Conservation (phyloP, 23 tunicate genomes). For the Trididemnum nubilum region DNA sequence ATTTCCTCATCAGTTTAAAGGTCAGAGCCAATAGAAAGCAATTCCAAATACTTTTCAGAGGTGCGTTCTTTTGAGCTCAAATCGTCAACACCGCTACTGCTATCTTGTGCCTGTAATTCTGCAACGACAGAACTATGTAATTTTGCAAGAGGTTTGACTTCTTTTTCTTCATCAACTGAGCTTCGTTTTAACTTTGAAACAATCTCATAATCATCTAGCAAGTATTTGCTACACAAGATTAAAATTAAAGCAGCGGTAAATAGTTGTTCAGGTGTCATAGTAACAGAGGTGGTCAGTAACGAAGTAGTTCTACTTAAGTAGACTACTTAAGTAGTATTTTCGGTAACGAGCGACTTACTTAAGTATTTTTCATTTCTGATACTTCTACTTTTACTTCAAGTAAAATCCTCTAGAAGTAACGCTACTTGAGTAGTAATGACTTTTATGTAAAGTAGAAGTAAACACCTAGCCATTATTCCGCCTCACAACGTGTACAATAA, state of each 20-base stretch:
- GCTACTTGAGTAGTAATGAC: no score
- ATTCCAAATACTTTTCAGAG: slow-evolving; percentile 36
- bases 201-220: slow-evolving; percentile 62
- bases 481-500: no score
- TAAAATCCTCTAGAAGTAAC: no score
- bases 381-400: no score
- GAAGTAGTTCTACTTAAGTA: no score
- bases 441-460: no score
- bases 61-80: slow-evolving; percentile 17
- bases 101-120: not conserved
- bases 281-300: no score
- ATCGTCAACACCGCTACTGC: not conserved
- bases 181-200: slow-evolving; percentile 7
- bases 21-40: slow-evolving; percentile 69
- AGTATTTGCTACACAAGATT: slow-evolving; percentile 58
- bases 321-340: no score
- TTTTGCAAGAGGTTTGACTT: not conserved
- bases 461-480: no score
- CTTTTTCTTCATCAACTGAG: not conserved
- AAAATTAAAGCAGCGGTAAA: slow-evolving; percentile 63
- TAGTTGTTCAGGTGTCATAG: slow-evolving; percentile 72
- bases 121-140: not conserved
- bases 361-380: no score
- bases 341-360: no score
- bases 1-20: slow-evolving; percentile 82